Base-by-base conservation (phyloP, 2,888 invertebrate species). In the Tigriopus californicus region DNA sequence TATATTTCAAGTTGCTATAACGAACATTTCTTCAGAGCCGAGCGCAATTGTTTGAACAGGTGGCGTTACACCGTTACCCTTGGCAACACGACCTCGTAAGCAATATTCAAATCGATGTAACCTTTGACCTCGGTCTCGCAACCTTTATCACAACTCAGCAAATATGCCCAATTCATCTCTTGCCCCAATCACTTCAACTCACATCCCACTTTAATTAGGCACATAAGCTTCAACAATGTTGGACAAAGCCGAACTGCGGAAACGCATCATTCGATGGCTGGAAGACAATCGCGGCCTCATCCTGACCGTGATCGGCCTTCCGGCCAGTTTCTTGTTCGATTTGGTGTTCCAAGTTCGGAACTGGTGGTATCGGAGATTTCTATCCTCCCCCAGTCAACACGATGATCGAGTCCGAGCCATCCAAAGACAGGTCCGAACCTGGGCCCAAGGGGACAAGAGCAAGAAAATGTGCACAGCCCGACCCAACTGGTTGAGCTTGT, bases 401-500 rank as follows among this genome's bases (percentile, higher is more conserved):
- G 65, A 67, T 18, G 64, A 66, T n/a, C 61, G 69, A 42, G 71
- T 71, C 15, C 59, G 60, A 8, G 59, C 64, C 25, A 69, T 71
- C 51, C 71, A 70, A 61, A 60, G 63, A 13, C 64, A 66, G 64
- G 67, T 67, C 58, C 58, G 49, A 41, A 62, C 65, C 57, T 72
- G 72, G 70, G 75, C 77, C 0, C 55, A 68, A 8, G 63, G 68
- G 47, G 67, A 41, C 13, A 15, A 74, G 1, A 71, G 75, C 5
- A 78, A 77, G 59, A 71, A 77, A 0, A 73, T 82, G 15, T 80
- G 80, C 71, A 81, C 81, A 0, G 75, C 81, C 0, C 71, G 81
- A 8, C 80, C 81, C 3, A 82, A 81, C 70, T 82, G 82, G 82
- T 71, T 79, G 54, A 80, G 80, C 12, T 71, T 82, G 5, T 81